Conservation (phyloP, 2,113 vertebrate species). For the Choloepus hoffmanni region DNA sequence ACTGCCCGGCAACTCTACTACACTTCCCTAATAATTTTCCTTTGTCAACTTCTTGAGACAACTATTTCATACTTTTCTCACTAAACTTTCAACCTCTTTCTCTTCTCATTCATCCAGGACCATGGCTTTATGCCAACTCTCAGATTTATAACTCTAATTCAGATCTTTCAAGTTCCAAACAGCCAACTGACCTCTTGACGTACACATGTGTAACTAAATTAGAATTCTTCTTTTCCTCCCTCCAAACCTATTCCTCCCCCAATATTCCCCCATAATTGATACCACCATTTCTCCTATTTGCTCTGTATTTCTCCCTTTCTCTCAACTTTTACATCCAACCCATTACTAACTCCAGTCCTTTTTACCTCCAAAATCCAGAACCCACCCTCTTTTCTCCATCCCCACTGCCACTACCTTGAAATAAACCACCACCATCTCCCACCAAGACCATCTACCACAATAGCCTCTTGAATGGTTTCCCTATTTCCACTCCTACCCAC, state of each 20-base stretch:
- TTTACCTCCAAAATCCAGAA: not conserved
- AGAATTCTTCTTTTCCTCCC: not conserved
- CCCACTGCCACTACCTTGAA: not conserved
- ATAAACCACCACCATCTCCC: not conserved
- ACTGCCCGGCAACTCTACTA: not conserved
- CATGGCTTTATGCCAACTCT: accelerated
- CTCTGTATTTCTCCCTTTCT: not conserved
- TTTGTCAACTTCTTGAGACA: not conserved
- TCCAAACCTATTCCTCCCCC: not conserved
- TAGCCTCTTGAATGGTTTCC: not conserved
- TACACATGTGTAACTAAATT: not conserved
- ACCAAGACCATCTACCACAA: not conserved
- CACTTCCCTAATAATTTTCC: constrained; percentile 16
- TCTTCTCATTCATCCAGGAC: not conserved
- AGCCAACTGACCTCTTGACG: not conserved
- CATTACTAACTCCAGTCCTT: not conserved
- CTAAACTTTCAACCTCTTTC: not conserved
- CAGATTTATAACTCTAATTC: not conserved
- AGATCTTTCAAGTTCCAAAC: not conserved
- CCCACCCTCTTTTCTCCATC: not conserved
- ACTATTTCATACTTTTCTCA: not conserved
- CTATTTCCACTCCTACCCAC: not conserved
- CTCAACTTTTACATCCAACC: not conserved
- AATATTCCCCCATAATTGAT: not conserved
- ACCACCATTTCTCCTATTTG: not conserved